Evolutionary conservation across 2,797 vertebrate genomes (phyloP).

Genomic region (Clarias platycephalus): DNA sequence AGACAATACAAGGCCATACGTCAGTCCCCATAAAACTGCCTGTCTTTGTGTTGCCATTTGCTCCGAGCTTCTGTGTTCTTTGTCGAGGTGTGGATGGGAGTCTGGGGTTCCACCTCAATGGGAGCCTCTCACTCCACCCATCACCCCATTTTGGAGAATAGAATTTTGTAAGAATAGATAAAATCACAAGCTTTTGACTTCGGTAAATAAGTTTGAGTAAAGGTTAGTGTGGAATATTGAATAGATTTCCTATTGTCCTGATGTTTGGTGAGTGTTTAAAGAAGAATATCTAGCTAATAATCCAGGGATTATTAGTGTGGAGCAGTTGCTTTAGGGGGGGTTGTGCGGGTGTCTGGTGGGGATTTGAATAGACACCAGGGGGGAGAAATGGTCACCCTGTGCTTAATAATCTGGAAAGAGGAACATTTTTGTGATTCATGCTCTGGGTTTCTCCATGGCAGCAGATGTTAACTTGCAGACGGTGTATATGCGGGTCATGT

Average conservation of each 20-base stretch:
- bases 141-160: constrained; percentile 12
- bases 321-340: constrained; percentile 32
- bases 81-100: constrained; percentile 40
- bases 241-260: background rate
- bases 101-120: constrained; percentile 60
- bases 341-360: background rate
- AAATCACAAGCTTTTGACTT: background rate
- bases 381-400: constrained; percentile 39
- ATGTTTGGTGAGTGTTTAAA: background rate
- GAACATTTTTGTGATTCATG: constrained; percentile 69
- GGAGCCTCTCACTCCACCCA: constrained; percentile 35
- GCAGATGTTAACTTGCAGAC: constrained; percentile 71
- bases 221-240: background rate
- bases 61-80: constrained; percentile 63
- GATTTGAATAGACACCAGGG: constrained; percentile 42
- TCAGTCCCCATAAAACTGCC: constrained; percentile 68
- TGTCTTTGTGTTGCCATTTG: constrained; percentile 76
- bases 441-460: constrained; percentile 62
- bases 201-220: too few relatives aligned
- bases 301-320: background rate
- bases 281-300: background rate
- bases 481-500: constrained; percentile 25
- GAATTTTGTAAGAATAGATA: background rate
- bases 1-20: constrained; percentile 56
- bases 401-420: constrained; percentile 58